phyloP scores from a whole-genome alignment of 2,113 vertebrate species.

The human (Homo sapiens) region DNA sequence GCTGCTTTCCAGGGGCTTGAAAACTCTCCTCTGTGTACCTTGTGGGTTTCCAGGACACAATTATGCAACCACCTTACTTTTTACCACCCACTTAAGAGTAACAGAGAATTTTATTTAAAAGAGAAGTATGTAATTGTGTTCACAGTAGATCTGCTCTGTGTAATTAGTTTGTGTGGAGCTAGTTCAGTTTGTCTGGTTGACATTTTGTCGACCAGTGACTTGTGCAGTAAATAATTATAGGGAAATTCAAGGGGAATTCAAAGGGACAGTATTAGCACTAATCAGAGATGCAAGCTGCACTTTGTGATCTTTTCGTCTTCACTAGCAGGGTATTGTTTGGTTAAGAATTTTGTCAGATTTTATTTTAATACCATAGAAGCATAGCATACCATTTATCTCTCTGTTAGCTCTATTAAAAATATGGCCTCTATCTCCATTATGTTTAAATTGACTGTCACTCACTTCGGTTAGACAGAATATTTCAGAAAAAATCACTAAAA shows the following conservation, averaged over 20 bases:
- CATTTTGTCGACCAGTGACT: neutral
- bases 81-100: neutral
- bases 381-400: no score
- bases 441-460: neutral
- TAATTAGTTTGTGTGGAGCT: no score
- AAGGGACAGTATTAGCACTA: accelerated
- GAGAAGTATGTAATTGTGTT: neutral
- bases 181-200: neutral
- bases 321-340: neutral
- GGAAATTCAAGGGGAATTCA: neutral
- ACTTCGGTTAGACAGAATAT: neutral
- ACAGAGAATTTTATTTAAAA: neutral
- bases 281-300: accelerated
- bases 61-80: neutral
- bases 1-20: neutral
- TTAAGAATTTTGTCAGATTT: neutral
- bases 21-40: no score
- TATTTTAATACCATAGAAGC: neutral
- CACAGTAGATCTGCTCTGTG: neutral
- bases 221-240: neutral
- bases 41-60: neutral
- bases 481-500: neutral
- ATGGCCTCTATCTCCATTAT: neutral
- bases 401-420: neutral
- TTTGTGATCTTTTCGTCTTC: neutral